Evolutionary conservation across 2,797 vertebrate genomes (phyloP).

Genomic region (Diceros bicornis): DNA sequence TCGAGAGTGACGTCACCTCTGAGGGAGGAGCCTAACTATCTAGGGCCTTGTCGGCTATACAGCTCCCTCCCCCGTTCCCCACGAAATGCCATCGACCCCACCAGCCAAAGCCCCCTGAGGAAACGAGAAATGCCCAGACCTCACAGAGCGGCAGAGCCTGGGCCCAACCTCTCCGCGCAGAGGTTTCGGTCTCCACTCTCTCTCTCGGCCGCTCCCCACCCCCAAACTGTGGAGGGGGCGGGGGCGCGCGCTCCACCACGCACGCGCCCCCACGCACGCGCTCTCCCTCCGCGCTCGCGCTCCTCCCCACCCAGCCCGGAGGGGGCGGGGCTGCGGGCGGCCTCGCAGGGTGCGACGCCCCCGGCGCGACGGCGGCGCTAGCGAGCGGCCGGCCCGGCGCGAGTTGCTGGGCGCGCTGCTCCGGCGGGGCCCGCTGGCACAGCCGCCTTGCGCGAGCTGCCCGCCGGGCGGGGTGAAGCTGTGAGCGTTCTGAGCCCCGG

Average conservation of each 20-base stretch:
- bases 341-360: slow-evolving; percentile 80
- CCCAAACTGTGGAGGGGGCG: slow-evolving; percentile 19
- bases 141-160: not conserved
- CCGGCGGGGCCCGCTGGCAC: slow-evolving; percentile 66
- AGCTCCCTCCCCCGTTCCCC: slow-evolving; percentile 39
- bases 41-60: slow-evolving; percentile 61
- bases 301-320: slow-evolving; percentile 75
- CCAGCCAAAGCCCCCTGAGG: not conserved
- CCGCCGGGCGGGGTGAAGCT: not conserved
- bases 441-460: slow-evolving; percentile 59
- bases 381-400: slow-evolving; percentile 65
- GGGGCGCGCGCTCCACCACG: slow-evolving; percentile 73
- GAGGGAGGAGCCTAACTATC: slow-evolving; percentile 69
- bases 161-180: fast-evolving
- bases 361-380: slow-evolving; percentile 80
- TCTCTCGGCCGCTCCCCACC: slow-evolving; percentile 44
- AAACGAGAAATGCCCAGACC: slow-evolving; percentile 43
- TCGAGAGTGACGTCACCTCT: slow-evolving; percentile 80
- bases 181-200: fast-evolving
- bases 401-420: slow-evolving; percentile 57
- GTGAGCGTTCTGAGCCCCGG: slow-evolving; percentile 1
- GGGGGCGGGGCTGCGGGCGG: slow-evolving; percentile 80
- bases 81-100: slow-evolving; percentile 1
- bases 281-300: slow-evolving; percentile 73
- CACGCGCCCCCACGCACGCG: slow-evolving; percentile 82